Conservation (phyloP, 2,888 invertebrate genomes). For the Abrostola triplasia region DNA sequence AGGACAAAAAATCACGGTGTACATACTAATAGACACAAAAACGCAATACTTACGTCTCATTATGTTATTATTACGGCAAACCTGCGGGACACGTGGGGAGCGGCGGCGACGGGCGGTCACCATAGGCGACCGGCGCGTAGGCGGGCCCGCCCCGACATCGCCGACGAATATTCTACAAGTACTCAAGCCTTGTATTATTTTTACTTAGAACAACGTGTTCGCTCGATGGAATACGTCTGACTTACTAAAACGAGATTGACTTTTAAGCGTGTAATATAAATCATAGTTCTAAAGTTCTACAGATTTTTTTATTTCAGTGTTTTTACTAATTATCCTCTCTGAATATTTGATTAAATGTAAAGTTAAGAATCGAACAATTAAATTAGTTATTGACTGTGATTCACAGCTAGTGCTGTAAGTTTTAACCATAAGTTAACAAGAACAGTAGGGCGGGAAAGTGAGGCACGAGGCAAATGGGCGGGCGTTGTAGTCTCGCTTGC, state of each 20-base stretch:
- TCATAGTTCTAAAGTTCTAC: constrained; percentile 18
- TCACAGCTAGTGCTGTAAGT: constrained; percentile 60
- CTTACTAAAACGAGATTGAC: constrained; percentile 4
- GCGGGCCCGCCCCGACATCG: constrained; percentile 68
- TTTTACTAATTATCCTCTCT: not conserved
- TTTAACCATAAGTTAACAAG: constrained; percentile 67
- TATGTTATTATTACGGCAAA: constrained; percentile 20
- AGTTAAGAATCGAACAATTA: constrained; percentile 25
- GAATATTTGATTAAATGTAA: not conserved
- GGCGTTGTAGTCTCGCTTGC: constrained; percentile 86
- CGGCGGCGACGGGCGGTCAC: constrained; percentile 74
- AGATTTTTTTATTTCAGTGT: not conserved
- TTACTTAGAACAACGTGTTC: constrained; percentile 32
- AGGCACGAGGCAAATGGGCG: constrained; percentile 86
- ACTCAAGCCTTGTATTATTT: constrained; percentile 50
- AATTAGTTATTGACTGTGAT: constrained; percentile 28
- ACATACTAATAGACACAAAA: not conserved
- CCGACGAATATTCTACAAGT: constrained; percentile 57
- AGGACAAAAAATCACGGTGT: not conserved
- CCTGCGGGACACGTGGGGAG: constrained; percentile 62
- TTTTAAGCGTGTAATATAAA: not conserved
- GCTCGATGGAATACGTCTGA: constrained; percentile 27
- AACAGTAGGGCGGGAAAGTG: constrained; percentile 87
- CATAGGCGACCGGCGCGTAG: constrained; percentile 74
- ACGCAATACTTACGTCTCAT: constrained; percentile 15